Evolutionary conservation across 2,888 invertebrate genomes (phyloP).

Genomic region (Agonum fuliginosum): DNA sequence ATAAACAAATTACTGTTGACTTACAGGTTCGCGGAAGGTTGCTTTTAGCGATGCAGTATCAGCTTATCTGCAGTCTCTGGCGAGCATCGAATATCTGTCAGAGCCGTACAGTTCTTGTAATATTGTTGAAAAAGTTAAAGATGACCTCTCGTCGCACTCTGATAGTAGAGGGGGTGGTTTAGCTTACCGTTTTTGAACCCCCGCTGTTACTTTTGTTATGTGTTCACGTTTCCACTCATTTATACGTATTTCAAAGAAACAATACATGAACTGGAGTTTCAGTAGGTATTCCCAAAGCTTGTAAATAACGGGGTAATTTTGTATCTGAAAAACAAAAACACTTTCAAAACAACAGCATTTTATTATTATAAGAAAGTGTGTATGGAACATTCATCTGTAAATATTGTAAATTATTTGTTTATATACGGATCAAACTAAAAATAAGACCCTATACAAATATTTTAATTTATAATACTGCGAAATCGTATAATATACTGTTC

Average conservation of each 20-base stretch:
- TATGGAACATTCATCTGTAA: too few species aligned
- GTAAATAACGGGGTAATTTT: too few species aligned
- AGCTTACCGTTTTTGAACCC: conserved; percentile 77
- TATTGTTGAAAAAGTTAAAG: conserved; percentile 79
- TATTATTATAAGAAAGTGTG: too few species aligned
- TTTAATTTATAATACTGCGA: too few species aligned
- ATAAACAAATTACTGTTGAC: not conserved
- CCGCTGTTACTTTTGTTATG: conserved; percentile 18
- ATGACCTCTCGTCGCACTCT: conserved; percentile 80
- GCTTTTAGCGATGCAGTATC: conserved; percentile 68
- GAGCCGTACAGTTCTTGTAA: conserved; percentile 79
- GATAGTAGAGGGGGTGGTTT: conserved; percentile 84
- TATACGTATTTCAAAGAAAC: not conserved
- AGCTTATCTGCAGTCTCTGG: conserved; percentile 66
- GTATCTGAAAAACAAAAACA: too few species aligned
- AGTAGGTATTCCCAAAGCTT: too few species aligned
- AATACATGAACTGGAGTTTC: not conserved
- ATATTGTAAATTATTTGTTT: too few species aligned
- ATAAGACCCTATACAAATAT: too few species aligned
- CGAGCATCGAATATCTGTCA: conserved; percentile 60
- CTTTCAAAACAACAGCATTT: too few species aligned
- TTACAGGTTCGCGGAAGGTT: conserved; percentile 53
- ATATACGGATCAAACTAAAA: too few species aligned
- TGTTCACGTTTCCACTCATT: conserved; percentile 3
- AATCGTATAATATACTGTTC: too few species aligned